Percentiles rank a stretch among this genome's conserved stretches.
Conservation (phyloP, 2,888 invertebrate species). For the Liposcelis brunnea region DNA sequence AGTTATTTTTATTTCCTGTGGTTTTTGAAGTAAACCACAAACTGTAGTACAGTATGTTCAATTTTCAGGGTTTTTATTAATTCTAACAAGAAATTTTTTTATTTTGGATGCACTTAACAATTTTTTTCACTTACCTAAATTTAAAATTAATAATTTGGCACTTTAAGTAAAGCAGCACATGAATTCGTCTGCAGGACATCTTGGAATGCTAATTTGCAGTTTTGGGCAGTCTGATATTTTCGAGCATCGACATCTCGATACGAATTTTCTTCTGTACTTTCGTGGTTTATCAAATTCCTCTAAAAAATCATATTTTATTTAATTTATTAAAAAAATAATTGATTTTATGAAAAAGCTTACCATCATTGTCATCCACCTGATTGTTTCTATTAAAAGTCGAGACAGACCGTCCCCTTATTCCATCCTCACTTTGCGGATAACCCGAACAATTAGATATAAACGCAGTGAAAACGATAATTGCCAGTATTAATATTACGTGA, state of each 20-base stretch:
- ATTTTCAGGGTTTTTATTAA: no score
- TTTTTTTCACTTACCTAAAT: no score
- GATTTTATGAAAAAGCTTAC: no score
- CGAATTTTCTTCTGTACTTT: constrained; percentile 26
- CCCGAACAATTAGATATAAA: no score
- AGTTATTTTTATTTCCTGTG: no score
- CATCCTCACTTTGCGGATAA: constrained; percentile 12
- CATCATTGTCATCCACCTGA: constrained; percentile 25
- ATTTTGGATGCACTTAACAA: no score
- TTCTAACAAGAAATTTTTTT: no score
- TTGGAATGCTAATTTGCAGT: constrained; percentile 30
- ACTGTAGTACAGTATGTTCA: no score
- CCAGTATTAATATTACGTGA: no score
- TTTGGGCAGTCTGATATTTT: constrained; percentile 34
- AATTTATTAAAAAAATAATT: constrained; percentile 12
- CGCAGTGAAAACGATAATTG: no score
- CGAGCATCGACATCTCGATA: constrained; percentile 30
- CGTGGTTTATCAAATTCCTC: constrained; percentile 4
- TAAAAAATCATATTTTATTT: constrained; percentile 16
- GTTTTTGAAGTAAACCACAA: no score
- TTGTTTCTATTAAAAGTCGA: constrained; percentile 24
- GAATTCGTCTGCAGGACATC: constrained; percentile 33
- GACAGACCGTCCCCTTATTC: constrained; percentile 18
- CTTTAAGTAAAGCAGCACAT: constrained; percentile 33
- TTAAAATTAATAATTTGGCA: no score